These are phyloP conservation scores for Betta splendens DNA, from an alignment of 2,797 vertebrate genomes.

Conservation along the genomic window DNA sequence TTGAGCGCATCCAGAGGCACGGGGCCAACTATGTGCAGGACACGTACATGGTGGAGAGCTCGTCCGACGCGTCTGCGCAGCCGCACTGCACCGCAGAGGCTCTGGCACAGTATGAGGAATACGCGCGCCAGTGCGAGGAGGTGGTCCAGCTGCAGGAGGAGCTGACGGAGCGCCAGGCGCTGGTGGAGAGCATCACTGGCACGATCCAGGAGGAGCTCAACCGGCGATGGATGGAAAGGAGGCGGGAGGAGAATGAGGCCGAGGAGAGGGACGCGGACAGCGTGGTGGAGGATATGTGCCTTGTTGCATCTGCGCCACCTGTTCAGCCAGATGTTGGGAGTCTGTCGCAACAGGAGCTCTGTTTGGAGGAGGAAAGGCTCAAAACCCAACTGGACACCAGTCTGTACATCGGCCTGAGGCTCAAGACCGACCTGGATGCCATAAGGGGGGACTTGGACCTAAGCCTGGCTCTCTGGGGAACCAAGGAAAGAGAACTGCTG, in stretches of 20 bases:
- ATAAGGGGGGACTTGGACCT: slow-evolving; percentile 85
- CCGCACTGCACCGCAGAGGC: slow-evolving; percentile 56
- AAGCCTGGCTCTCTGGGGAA: slow-evolving; percentile 85
- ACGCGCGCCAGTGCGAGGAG: slow-evolving; percentile 86
- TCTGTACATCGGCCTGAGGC: slow-evolving; percentile 91
- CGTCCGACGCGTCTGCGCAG: slow-evolving; percentile 28
- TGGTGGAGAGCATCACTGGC: slow-evolving; percentile 87
- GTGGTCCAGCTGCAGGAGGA: slow-evolving; percentile 89
- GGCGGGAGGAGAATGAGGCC: slow-evolving; percentile 79
- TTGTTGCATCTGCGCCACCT: slow-evolving; percentile 14
- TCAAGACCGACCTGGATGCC: slow-evolving; percentile 91
- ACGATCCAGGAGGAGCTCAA: slow-evolving; percentile 96
- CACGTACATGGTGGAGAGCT: slow-evolving; percentile 88
- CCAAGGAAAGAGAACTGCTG: slow-evolving; percentile 86
- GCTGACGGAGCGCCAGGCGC: slow-evolving; percentile 87
- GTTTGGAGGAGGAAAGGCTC: slow-evolving; percentile 87
- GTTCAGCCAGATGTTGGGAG: slow-evolving; percentile 58
- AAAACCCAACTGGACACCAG: slow-evolving; percentile 93
- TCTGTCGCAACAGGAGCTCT: slow-evolving; percentile 74
- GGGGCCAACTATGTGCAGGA: slow-evolving; percentile 98
- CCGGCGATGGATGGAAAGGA: slow-evolving; percentile 90
- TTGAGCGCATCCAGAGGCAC: slow-evolving; percentile 90
- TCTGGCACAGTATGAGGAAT: slow-evolving; percentile 84
- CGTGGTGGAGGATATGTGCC: slow-evolving; percentile 50
- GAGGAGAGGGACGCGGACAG: slow-evolving; percentile 62